A percentile compares a stretch with the other conserved stretches of the same genome.
These are phyloP conservation scores for Bombycilla garrulus DNA, from an alignment of 2,113 vertebrate species.

Conservation along the genomic window DNA sequence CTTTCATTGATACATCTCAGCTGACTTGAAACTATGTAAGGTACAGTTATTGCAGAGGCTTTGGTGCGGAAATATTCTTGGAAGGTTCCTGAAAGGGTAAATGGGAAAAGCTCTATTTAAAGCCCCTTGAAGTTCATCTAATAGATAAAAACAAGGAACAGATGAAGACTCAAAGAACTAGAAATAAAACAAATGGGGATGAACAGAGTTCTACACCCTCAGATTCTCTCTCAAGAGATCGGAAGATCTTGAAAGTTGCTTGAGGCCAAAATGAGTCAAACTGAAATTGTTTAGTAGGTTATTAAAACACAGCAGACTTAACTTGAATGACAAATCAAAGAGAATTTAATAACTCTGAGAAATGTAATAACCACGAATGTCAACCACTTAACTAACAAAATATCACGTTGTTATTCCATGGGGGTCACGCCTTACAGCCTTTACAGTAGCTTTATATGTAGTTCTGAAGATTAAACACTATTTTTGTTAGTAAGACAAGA, in stretches of 20 bases:
- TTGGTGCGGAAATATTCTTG: background rate
- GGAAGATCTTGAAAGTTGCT: background rate
- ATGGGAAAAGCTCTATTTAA: background rate
- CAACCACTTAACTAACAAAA: background rate
- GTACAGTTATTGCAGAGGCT: background rate
- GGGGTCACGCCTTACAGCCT: background rate
- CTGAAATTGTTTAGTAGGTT: background rate
- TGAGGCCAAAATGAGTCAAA: background rate
- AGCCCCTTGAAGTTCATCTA: background rate
- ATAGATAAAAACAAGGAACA: background rate
- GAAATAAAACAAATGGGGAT: background rate
- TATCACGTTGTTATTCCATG: background rate
- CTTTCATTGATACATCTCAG: background rate
- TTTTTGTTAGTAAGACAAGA: background rate
- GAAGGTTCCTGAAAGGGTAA: background rate
- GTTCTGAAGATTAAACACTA: background rate
- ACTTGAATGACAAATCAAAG: background rate
- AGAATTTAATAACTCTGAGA: constrained; percentile 1
- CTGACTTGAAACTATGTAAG: fast-evolving
- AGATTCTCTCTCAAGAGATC: background rate
- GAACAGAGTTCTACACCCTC: background rate
- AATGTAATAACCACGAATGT: background rate
- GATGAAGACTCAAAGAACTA: background rate
- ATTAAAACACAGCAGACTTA: background rate
- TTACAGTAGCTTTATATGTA: background rate